A percentile compares a stretch with the other conserved stretches of the same genome.
phyloP scores from a whole-genome alignment of 2,888 invertebrate genomes.

The Diaperis boleti region DNA sequence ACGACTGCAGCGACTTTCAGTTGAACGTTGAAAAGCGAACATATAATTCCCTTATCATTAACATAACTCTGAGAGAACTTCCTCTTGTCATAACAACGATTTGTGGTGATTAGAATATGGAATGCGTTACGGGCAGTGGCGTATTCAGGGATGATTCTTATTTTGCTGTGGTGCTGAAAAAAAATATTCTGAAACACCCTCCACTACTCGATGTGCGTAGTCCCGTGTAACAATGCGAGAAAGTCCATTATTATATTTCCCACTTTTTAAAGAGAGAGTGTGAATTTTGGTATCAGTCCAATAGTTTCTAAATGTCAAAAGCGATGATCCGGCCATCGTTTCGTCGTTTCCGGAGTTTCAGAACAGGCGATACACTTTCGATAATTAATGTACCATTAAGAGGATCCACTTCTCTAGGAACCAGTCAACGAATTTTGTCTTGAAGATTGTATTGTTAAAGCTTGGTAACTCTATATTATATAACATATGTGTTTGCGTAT shows the following conservation, averaged over 20 bases:
- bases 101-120: conserved; percentile 7
- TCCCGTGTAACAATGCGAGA: conserved; percentile 1
- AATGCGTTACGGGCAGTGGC: conserved; percentile 6
- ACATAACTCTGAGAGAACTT: conserved; percentile 29
- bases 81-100: conserved; percentile 34
- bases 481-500: too few relatives aligned
- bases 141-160: too few relatives aligned
- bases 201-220: too few relatives aligned
- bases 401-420: conserved; percentile 10
- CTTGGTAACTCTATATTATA: too few relatives aligned
- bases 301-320: conserved; percentile 14
- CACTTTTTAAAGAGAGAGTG: background rate
- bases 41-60: conserved; percentile 35
- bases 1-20: conserved; percentile 26
- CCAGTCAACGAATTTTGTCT: background rate
- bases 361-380: conserved; percentile 23
- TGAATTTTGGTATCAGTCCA: background rate
- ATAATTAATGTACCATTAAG: conserved; percentile 12
- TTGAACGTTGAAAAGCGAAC: conserved; percentile 30
- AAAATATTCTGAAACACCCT: too few relatives aligned
- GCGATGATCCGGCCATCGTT: conserved; percentile 13
- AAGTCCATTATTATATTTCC: background rate
- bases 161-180: too few relatives aligned
- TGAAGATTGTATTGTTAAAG: too few relatives aligned
- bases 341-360: conserved; percentile 17